Evolutionary conservation across 2,797 vertebrate species (phyloP), one percentile per base, ranked within the genome.

Genomic region (Gambelia wislizenii): DNA sequence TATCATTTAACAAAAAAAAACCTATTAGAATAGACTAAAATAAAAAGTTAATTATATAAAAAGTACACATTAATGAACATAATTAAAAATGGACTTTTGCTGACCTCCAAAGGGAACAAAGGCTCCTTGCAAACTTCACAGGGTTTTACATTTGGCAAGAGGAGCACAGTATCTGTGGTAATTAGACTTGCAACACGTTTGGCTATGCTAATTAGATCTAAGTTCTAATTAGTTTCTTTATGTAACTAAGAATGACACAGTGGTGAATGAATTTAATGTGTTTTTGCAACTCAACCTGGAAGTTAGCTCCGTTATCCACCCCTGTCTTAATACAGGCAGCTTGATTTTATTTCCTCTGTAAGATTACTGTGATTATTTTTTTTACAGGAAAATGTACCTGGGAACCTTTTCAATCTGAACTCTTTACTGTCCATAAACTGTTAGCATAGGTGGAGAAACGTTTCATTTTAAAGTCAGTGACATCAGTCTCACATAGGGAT

Each of bases 181-280:
- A 96, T 96, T 96, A 95, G 86, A 91, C 92, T 94, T 94, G 93
- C 87, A 92, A 82, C 89, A 93, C 84, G 92, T 95, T 96, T 95
- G 85, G 88, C 89, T 94, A 94, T 96, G 94, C 87, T 97, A 96
- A 97, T 96, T 96, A 81, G 87, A 94, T 96, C 91, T 89, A 93
- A 93, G 77, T 96, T 96, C 89, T 97, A 97, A 97, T 97, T 95
- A 97, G 87, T 94, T 95, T 94, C 93, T 93, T 95, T 95, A 89
- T 96, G 87, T 95, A 96, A 94, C 94, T 95, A 92, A 96, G 93
- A 97, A 94, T 96, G 93, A 93, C 93, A 94, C 92, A 90, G 89
- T 33, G 1, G 64, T 52, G 44, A 93, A 95, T 95, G 90, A 95
- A 95, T 96, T 92, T 93, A 93, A 93, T 94, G 93, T 92, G 86